phyloP scores from a whole-genome alignment of 2,113 vertebrate genomes.

The Alligator sinensis region DNA sequence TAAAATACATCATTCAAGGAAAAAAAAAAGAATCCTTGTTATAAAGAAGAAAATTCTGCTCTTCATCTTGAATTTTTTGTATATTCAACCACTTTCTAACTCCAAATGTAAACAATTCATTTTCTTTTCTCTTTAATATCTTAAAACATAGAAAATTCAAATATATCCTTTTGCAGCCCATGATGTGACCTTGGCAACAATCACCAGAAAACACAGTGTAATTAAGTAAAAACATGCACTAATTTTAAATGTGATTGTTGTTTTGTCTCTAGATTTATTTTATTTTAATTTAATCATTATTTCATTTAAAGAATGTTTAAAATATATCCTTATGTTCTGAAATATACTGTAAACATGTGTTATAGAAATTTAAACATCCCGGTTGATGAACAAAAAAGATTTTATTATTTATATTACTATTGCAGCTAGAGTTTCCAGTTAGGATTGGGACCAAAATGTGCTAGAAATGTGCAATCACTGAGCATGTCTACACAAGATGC shows the following conservation, averaged over 20 bases:
- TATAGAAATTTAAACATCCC: background rate
- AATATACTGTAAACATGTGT: background rate
- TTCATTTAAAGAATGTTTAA: no score
- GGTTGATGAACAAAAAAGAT: background rate
- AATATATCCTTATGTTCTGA: background rate
- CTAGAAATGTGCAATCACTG: background rate
- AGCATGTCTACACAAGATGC: no score
- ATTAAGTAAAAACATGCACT: background rate
- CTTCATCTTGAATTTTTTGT: background rate
- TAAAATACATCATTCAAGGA: background rate
- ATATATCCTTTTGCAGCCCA: background rate
- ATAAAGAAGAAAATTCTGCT: background rate
- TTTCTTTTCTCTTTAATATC: background rate
- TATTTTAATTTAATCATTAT: background rate
- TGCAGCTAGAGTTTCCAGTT: background rate
- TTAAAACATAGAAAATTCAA: background rate
- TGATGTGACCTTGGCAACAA: background rate
- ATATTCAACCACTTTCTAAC: background rate
- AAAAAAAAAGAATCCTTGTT: background rate
- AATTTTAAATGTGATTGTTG: background rate
- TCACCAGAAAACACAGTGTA: fast-evolving
- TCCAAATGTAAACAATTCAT: background rate
- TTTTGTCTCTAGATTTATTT: background rate
- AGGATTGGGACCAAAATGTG: background rate
- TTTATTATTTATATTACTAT: background rate